These are phyloP conservation scores for Eristalinus aeneus DNA, from an alignment of 2,888 invertebrate genomes.

Conservation along the genomic window DNA sequence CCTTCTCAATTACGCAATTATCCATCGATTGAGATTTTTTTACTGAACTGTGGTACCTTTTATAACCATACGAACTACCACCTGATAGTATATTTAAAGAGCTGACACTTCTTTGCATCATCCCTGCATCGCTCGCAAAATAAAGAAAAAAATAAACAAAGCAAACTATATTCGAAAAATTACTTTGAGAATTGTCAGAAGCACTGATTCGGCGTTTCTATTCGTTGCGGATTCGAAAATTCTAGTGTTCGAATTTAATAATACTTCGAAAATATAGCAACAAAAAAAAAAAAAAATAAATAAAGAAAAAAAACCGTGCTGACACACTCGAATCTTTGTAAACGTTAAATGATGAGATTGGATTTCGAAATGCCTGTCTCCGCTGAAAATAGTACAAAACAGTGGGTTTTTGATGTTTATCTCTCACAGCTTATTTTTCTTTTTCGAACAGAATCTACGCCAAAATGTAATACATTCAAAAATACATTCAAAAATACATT, in stretches of 20 bases:
- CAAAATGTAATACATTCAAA: neutral
- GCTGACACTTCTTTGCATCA: conserved; percentile 64
- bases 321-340: neutral
- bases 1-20: conserved; percentile 85
- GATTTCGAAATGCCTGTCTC: neutral
- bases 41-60: conserved; percentile 41
- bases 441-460: neutral
- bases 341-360: neutral
- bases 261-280: too few relatives aligned
- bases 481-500: neutral
- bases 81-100: conserved; percentile 55
- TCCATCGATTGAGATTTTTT: conserved; percentile 82
- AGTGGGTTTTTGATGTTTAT: neutral
- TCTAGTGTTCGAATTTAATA: too few relatives aligned
- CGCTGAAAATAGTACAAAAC: neutral
- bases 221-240: too few relatives aligned
- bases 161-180: too few relatives aligned
- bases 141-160: neutral
- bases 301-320: neutral
- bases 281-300: neutral
- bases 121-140: neutral
- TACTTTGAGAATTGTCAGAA: too few relatives aligned
- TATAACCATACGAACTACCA: conserved; percentile 24
- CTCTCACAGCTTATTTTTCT: neutral
- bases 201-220: too few relatives aligned